Percentiles rank a stretch among this genome's conserved stretches.
These are phyloP conservation scores for Uria aalge DNA, from an alignment of 2,113 vertebrate genomes.

Conservation along the genomic window DNA sequence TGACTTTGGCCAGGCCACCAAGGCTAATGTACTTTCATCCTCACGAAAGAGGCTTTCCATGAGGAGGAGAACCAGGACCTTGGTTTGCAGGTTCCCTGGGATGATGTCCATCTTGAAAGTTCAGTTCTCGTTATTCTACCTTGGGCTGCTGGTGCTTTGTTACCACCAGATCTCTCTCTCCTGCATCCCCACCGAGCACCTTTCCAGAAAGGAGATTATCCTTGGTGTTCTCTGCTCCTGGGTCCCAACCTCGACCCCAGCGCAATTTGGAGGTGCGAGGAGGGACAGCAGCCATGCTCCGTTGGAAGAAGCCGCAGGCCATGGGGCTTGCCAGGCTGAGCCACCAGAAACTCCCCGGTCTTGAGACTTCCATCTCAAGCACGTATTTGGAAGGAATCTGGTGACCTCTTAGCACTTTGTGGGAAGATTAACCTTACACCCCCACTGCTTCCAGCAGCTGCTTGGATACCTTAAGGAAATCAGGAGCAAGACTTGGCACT, in stretches of 20 bases:
- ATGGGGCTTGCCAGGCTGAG: neutral
- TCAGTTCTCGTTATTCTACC: neutral
- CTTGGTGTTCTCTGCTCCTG: neutral
- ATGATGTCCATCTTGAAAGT: neutral
- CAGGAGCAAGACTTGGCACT: neutral
- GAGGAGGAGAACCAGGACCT: neutral
- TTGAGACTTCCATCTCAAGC: neutral
- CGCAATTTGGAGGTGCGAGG: neutral
- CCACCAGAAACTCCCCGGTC: neutral
- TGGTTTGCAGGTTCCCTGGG: neutral
- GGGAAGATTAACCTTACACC: conserved; percentile 46
- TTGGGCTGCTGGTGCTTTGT: neutral
- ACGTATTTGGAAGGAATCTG: conserved; percentile 17
- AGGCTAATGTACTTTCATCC: neutral
- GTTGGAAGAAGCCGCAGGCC: neutral
- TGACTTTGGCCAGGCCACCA: neutral
- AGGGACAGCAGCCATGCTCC: neutral
- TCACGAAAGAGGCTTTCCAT: neutral
- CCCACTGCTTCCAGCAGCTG: conserved; percentile 4
- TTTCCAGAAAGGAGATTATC: neutral
- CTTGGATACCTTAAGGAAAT: neutral
- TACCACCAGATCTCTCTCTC: neutral
- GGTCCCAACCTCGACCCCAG: neutral
- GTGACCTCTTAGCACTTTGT: conserved; percentile 15
- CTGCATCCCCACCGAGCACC: neutral